Evolutionary conservation across 2,888 invertebrate species (phyloP), one percentile per base, ranked within the genome.

Genomic region (Acleris laterana): DNA sequence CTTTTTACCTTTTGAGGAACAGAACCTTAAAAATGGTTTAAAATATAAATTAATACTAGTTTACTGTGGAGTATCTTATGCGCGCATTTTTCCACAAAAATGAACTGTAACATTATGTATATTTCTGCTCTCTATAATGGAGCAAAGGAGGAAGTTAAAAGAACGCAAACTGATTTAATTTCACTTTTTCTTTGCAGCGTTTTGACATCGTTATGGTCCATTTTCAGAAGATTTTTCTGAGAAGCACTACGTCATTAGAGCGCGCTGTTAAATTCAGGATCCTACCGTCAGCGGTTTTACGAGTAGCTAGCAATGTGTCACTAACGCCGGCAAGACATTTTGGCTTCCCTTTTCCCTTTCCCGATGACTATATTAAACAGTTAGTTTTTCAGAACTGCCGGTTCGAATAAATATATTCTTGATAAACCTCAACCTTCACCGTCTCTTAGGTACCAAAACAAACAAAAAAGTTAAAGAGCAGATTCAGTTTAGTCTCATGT

Each of bases 401-500:
- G 25, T 6, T 25, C 1, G 32, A 32, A 38, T 38, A 38, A 13
- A 13, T 38, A 32, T 38, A 3, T 13, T 38, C 13, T 13, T 13
- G 38, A 38, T 38, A 38, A 38, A 38, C 38, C 11, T 44, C 16
- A 44, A 58, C 6, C 16, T 49, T 19, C 3, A 11, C 17, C 20
- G 49, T 59, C 38, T 17, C n/a, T 32, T 44, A 25, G 48, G 22
- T 7, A 25, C 22, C 9, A 19, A 46, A 20, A 48, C 62, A 44
- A 28, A 48, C 19, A 38, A 44, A 60, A 64, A 57, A 44, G 5
- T 20, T 32, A 52, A 51, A 48, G 49, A 22, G 38, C 70, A 69
- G 68, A 72, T 70, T 71, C 56, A 62, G 64, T 60, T 55, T 44
- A 52, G 62, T 67, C 68, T 62, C 70, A 73, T 77, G 73, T 77